Base-by-base conservation (phyloP, 2,888 invertebrate species). In the Drosophila neotestacea region DNA sequence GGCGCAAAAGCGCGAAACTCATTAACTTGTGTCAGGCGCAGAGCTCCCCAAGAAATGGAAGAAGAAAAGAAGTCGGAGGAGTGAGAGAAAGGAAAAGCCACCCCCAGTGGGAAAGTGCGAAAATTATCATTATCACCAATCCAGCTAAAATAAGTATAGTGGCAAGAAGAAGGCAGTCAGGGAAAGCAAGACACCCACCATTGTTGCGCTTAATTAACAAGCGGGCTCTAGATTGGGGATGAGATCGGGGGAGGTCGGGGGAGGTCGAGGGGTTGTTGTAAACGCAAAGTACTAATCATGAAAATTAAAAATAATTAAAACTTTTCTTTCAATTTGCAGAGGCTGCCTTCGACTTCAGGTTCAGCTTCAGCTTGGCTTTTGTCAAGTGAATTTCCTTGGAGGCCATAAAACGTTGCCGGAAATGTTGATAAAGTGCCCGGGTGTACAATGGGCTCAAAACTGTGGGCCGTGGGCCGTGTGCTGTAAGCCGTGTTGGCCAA, bases 301-400 rank as follows among this genome's bases (percentile, higher is more conserved):
- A 90, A 90, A 90, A 90, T 90, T 90, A 90, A 90, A 90, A 90
- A 90, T 90, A 90, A 90, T 90, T 90, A 90, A 90, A 90, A 90
- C 85, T 90, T 85, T 81, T 86, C 83, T 81, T 88, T 84, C 83
- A 85, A 85, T 88, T 85, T 85, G 67, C 68, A 48, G 59, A 30
- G 51, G 65, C 50, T 34, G 55, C 46, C 59, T 54, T 36, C 44
- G 34, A 27, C 55, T 51, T 27, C 5, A 13, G 11, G 6, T 50
- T 34, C 9, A n/a, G 7, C 47, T 47, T 36, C 22, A n/a, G n/a
- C 62, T 52, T 46, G 55, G 46, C 70, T 68, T 68, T 79, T 76
- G 79, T 77, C 70, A 69, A 79, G 68, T 71, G 58, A 72, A 82
- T 78, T 82, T 76, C 82, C 77, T 82, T 82, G 76, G 81, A 77